Base-by-base conservation (phyloP, 2,888 invertebrate species). In the Crioceris asparagi region DNA sequence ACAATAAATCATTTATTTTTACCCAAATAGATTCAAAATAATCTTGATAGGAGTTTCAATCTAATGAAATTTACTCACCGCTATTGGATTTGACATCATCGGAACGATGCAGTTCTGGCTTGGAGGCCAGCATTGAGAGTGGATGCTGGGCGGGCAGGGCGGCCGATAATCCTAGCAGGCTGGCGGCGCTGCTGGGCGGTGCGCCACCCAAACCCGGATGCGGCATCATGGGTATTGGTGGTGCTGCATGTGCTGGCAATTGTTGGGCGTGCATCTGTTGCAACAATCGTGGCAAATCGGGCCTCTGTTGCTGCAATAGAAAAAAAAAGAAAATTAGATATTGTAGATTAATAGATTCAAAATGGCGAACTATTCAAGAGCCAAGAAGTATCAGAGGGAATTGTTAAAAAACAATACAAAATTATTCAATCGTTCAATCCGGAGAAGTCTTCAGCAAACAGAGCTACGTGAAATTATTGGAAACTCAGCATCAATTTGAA, bases 211-310 rank as follows among this genome's bases (percentile, higher is more conserved):
- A 59, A 15, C 75, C 74, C 3, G 78, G 77, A 64, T 78, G 78
- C 27, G 77, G 76, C 65, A 76, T 75, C 68, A 84, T 77, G 31
- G 76, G 76, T 44, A 75, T 66, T n/a, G 82, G 80, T 27, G 81
- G 80, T 86, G 81, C 66, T 87, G 88, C 54, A 11, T 19, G 21
- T 1, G 33, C 25, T 2, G 33, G 71, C 49, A 86, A 81, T 66
- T 88, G 88, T 54, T 88, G 88, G 21, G 87, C 88, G 64, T 91
- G 91, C 86, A 91, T 88, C 68, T 91, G 91, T 68, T 91, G 91
- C 65, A 90, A 70, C 46, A 83, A 65, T 64, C 85, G 74, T 19
- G 85, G 85, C 53, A 86, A 68, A 63, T 86, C 85, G 40, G 84
- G 83, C 66, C 85, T 74, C 69, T 85, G 86, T 79, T 85, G 85